Evolutionary conservation across 2,888 invertebrate species (phyloP).

Genomic region (Himalopsyche anomala): DNA sequence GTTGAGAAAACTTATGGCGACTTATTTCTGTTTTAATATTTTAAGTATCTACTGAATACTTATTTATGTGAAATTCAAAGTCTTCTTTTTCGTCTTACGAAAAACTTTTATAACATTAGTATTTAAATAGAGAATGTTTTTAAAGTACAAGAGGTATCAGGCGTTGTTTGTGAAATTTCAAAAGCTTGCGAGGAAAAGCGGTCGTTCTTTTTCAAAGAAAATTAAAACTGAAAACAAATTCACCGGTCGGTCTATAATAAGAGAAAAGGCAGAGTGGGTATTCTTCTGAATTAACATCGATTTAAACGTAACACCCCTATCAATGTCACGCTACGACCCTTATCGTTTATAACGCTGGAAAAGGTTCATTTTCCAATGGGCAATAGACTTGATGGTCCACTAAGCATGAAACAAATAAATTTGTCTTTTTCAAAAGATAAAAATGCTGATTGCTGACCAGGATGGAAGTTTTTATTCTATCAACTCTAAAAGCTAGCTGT

Average conservation of each 20-base stretch:
- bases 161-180: background rate
- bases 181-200: background rate
- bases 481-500: background rate
- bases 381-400: constrained; percentile 40
- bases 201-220: background rate
- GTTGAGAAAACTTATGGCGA: no score
- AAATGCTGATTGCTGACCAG: constrained; percentile 29
- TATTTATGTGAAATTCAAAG: no score
- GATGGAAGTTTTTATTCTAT: constrained; percentile 28
- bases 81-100: no score
- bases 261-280: constrained; percentile 7
- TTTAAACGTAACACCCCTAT: constrained; percentile 55
- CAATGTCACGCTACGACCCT: constrained; percentile 53
- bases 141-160: no score
- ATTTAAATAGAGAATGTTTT: no score
- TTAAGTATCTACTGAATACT: no score
- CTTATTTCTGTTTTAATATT: no score
- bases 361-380: constrained; percentile 50
- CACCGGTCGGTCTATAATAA: background rate
- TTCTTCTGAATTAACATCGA: constrained; percentile 60
- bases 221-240: constrained; percentile 23
- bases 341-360: constrained; percentile 41
- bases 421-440: constrained; percentile 11
- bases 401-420: constrained; percentile 41
- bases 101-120: no score